Conservation (phyloP, 2,113 vertebrate genomes). For the Promerops cafer region DNA sequence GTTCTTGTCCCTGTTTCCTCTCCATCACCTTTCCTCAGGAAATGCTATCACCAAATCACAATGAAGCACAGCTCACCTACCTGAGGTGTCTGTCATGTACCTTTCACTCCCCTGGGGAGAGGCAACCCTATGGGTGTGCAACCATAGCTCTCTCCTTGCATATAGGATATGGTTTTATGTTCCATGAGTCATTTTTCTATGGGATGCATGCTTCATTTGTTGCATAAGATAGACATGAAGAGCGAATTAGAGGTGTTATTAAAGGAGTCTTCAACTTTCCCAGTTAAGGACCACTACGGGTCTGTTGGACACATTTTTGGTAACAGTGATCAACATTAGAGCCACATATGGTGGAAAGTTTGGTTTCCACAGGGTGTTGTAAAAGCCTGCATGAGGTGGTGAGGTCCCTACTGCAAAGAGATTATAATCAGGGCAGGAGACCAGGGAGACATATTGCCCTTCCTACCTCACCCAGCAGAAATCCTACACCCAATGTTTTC, state of each 20-base stretch:
- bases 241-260: not conserved
- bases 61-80: not conserved
- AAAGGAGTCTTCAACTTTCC: not conserved
- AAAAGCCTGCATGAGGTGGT: not conserved
- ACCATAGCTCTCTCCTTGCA: not conserved
- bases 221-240: not conserved
- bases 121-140: not conserved
- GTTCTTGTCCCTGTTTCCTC: not conserved
- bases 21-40: not conserved
- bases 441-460: not conserved
- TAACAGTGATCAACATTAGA: not conserved
- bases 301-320: not conserved
- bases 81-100: not conserved
- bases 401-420: not conserved
- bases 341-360: not conserved
- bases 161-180: accelerated
- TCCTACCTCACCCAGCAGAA: not conserved
- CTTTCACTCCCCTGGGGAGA: not conserved
- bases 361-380: not conserved
- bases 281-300: not conserved
- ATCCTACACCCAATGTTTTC: accelerated
- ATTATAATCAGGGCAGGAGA: not conserved
- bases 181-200: not conserved
- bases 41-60: not conserved
- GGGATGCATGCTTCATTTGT: not conserved